Evolutionary conservation across 2,888 invertebrate species (phyloP).

Genomic region (Macrosiphum euphorbiae): DNA sequence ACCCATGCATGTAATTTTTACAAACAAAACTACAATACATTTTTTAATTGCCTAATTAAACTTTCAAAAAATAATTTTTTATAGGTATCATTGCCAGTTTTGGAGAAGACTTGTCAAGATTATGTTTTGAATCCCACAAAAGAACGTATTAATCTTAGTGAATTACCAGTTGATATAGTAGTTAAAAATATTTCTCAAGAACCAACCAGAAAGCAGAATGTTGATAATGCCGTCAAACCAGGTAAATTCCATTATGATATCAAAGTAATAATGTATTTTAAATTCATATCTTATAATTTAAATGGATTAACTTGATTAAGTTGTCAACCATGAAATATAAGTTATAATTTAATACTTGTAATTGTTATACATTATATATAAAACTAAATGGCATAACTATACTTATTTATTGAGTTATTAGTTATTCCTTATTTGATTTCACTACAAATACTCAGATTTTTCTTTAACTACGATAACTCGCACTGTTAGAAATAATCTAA

Average conservation of each 20-base stretch:
- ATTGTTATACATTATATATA: not conserved
- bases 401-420: no score
- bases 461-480: no score
- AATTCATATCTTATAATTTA: constrained; percentile 37
- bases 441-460: no score
- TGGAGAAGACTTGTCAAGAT: constrained; percentile 89
- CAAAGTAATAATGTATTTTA: not conserved
- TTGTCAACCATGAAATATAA: not conserved
- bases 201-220: constrained; percentile 38
- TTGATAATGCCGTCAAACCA: constrained; percentile 49
- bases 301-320: not conserved
- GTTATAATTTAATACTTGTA: not conserved
- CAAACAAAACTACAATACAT: not conserved
- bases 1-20: constrained; percentile 74
- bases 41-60: not conserved
- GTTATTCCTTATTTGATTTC: not conserved
- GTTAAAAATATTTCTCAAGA: constrained; percentile 57
- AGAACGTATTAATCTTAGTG: constrained; percentile 85
- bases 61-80: not conserved
- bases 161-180: constrained; percentile 79
- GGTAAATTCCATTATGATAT: not conserved
- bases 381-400: no score
- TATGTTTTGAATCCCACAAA: constrained; percentile 82
- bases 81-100: constrained; percentile 84
- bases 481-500: no score